These are phyloP conservation scores for Lingula anatina DNA, from an alignment of 2,888 invertebrate species.

Conservation along the genomic window DNA sequence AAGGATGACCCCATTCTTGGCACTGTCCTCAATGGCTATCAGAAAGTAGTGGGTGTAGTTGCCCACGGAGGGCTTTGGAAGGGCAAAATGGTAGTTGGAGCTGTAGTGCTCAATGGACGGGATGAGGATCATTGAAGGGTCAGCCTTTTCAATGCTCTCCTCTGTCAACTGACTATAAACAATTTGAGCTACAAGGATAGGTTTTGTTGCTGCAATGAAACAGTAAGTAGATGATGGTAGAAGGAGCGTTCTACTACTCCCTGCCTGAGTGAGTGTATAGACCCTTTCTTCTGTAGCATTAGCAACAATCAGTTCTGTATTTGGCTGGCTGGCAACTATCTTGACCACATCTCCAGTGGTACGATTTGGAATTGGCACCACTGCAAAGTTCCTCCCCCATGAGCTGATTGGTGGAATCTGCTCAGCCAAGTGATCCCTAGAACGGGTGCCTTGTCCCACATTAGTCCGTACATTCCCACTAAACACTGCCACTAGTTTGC, in stretches of 20 bases:
- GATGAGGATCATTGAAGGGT: constrained; percentile 29
- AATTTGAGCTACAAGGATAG: constrained; percentile 23
- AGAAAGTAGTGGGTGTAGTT: constrained; percentile 17
- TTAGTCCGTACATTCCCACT: constrained; percentile 19
- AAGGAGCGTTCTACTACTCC: no score
- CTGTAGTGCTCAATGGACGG: constrained; percentile 27
- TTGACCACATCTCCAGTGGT: constrained; percentile 15
- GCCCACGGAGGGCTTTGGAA: constrained; percentile 17
- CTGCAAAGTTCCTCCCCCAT: constrained; percentile 18
- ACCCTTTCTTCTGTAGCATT: no score
- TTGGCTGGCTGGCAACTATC: constrained; percentile 6
- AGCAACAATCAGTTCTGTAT: constrained; percentile 1
- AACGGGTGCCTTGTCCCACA: constrained; percentile 27
- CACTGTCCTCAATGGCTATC: constrained; percentile 16
- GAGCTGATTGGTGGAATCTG: constrained; percentile 16
- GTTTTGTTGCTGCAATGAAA: constrained; percentile 12
- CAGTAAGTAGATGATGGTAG: constrained; percentile 9
- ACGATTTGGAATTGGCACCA: constrained; percentile 14
- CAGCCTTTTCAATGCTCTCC: constrained; percentile 14
- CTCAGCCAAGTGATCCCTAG: constrained; percentile 20
- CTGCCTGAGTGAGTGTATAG: no score
- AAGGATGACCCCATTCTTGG: constrained; percentile 15
- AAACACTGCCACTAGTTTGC: constrained; percentile 25
- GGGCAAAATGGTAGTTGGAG: constrained; percentile 23
- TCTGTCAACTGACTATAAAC: constrained; percentile 19